These are phyloP conservation scores for Ladona fulva DNA, from an alignment of 1,140 invertebrate genomes.

Conservation along the genomic window DNA sequence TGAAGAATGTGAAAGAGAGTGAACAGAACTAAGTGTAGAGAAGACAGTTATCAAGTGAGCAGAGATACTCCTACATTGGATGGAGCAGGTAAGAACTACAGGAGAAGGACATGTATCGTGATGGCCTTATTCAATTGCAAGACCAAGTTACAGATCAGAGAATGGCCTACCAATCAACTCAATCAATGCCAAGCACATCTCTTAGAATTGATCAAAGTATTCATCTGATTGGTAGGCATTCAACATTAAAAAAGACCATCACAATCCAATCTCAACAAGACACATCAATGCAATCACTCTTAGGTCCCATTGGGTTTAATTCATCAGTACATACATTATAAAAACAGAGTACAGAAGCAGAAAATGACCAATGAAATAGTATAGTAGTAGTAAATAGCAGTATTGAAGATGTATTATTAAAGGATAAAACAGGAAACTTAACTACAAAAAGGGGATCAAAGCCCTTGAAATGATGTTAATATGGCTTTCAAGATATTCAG, in stretches of 20 bases:
- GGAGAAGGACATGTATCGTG: neutral
- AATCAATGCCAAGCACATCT: too few relatives aligned
- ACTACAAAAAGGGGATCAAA: constrained; percentile 6
- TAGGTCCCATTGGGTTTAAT: constrained; percentile 9
- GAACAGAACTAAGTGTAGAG: constrained; percentile 1
- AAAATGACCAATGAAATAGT: constrained; percentile 10
- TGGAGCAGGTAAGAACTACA: neutral
- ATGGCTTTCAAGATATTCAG: neutral
- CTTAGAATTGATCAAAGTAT: too few relatives aligned
- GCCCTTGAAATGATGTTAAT: neutral
- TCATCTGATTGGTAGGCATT: neutral
- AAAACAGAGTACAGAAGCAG: constrained; percentile 9
- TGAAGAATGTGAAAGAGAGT: constrained; percentile 5
- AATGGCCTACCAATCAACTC: too few relatives aligned
- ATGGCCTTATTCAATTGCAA: neutral
- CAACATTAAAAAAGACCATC: neutral
- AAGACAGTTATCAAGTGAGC: constrained; percentile 4
- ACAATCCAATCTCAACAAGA: neutral
- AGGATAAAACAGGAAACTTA: neutral
- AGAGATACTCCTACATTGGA: neutral
- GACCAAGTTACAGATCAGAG: too few relatives aligned
- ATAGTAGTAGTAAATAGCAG: constrained; percentile 6
- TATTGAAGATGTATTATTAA: neutral
- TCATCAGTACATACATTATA: constrained; percentile 10
- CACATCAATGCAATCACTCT: constrained; percentile 9